These are phyloP conservation scores for Cheilosia pagana DNA, from an alignment of 2,888 invertebrate genomes.

Conservation along the genomic window DNA sequence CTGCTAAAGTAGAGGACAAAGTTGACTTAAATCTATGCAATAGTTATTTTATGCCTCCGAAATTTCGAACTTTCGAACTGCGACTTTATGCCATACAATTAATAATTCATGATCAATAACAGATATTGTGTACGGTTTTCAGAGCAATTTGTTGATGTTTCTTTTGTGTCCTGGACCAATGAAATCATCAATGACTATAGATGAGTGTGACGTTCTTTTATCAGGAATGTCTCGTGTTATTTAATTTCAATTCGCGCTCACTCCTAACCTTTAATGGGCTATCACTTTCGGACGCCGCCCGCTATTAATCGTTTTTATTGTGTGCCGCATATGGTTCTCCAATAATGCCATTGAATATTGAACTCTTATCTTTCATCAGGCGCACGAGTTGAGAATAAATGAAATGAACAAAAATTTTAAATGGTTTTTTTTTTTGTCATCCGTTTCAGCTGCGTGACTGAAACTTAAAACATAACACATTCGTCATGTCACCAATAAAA, in stretches of 20 bases:
- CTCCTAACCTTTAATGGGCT: conserved; percentile 8
- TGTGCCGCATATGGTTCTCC: neutral
- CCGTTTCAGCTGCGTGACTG: neutral
- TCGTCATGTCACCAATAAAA: neutral
- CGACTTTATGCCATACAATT: neutral
- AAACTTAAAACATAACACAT: neutral
- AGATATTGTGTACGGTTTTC: conserved; percentile 29
- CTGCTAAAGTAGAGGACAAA: too few species aligned
- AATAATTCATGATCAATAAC: conserved; percentile 55
- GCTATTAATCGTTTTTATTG: conserved; percentile 26
- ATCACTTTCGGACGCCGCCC: conserved; percentile 41
- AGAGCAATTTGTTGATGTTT: conserved; percentile 29
- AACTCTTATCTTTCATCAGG: neutral
- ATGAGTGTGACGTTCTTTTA: too few species aligned
- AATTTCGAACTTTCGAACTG: neutral
- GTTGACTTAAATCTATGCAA: too few species aligned
- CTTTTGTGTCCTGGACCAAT: too few species aligned
- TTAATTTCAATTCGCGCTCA: conserved; percentile 5
- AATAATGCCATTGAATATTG: too few species aligned
- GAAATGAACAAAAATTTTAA: neutral
- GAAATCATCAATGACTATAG: too few species aligned
- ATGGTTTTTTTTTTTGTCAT: neutral
- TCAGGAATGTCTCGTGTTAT: too few species aligned
- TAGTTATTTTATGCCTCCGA: too few species aligned
- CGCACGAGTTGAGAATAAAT: conserved; percentile 13